Percentiles rank a stretch among this genome's conserved stretches.
Conservation (phyloP, 2,888 invertebrate genomes). For the Ptilodon capucinus region DNA sequence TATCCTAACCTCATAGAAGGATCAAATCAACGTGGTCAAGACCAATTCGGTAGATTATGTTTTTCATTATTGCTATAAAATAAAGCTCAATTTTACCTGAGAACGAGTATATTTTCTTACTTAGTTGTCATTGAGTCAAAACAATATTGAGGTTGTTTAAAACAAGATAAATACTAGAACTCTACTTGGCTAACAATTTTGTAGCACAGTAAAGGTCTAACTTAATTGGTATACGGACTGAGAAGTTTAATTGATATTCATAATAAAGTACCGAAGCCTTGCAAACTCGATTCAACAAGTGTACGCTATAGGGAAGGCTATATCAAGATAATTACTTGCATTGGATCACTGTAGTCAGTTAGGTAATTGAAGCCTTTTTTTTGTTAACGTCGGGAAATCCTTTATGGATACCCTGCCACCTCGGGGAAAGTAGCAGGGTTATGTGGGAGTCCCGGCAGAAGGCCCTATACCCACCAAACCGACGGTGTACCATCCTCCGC, state of each 20-base stretch:
- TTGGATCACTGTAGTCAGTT: background rate
- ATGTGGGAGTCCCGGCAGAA: too few species aligned
- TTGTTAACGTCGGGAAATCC: too few species aligned
- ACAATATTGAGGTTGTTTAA: constrained; percentile 1
- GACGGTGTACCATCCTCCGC: too few species aligned
- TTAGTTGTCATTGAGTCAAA: background rate
- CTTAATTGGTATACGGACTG: constrained; percentile 34
- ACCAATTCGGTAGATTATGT: too few species aligned
- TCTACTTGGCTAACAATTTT: constrained; percentile 14
- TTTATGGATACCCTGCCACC: too few species aligned
- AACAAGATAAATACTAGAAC: background rate
- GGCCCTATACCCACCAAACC: too few species aligned
- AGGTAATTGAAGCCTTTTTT: background rate
- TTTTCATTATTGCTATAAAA: too few species aligned
- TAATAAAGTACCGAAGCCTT: constrained; percentile 9
- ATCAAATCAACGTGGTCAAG: too few species aligned
- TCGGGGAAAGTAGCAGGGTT: too few species aligned
- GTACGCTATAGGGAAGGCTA: constrained; percentile 3
- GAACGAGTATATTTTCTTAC: too few species aligned
- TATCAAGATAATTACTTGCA: constrained; percentile 6
- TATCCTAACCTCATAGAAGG: too few species aligned
- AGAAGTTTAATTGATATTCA: constrained; percentile 32
- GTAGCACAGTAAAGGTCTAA: constrained; percentile 25
- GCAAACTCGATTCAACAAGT: constrained; percentile 8
- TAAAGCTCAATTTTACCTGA: too few species aligned